Conservation (phyloP, 1,140 invertebrate species). For the Nasonia vitripennis region DNA sequence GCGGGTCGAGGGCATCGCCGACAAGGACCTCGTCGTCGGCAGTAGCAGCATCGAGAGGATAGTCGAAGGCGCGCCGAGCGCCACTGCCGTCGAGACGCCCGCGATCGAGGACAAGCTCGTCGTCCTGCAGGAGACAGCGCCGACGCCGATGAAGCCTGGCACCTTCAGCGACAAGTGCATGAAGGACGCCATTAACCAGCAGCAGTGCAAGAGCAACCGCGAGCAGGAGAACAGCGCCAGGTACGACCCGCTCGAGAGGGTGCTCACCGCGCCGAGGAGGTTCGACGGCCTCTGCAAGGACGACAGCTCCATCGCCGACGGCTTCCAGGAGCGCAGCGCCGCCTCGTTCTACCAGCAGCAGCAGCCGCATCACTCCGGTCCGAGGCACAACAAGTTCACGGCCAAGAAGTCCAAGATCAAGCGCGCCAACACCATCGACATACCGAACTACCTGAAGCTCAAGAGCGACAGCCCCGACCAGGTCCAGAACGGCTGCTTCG, state of each 20-base stretch:
- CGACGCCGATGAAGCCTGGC: background rate
- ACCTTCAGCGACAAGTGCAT: constrained; percentile 65
- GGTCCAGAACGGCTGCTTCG: constrained; percentile 69
- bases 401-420: constrained; percentile 87
- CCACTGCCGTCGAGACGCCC: background rate
- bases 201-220: constrained; percentile 59
- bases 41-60: background rate
- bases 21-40: background rate
- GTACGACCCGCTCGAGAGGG: constrained; percentile 43
- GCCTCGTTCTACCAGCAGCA: constrained; percentile 46
- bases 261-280: background rate
- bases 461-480: constrained; percentile 66
- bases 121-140: background rate
- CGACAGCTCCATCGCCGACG: constrained; percentile 48
- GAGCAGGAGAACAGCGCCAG: constrained; percentile 57
- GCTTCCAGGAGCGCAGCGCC: constrained; percentile 33
- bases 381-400: constrained; percentile 76
- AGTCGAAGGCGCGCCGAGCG: background rate
- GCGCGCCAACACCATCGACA: constrained; percentile 91
- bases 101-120: constrained; percentile 39
- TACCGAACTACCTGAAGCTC: constrained; percentile 80
- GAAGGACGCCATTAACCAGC: constrained; percentile 72
- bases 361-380: constrained; percentile 55
- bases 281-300: constrained; percentile 55
- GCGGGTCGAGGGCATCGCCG: background rate